phyloP scores from a whole-genome alignment of 1,140 invertebrate genomes.

The Megalonaias nervosa region DNA sequence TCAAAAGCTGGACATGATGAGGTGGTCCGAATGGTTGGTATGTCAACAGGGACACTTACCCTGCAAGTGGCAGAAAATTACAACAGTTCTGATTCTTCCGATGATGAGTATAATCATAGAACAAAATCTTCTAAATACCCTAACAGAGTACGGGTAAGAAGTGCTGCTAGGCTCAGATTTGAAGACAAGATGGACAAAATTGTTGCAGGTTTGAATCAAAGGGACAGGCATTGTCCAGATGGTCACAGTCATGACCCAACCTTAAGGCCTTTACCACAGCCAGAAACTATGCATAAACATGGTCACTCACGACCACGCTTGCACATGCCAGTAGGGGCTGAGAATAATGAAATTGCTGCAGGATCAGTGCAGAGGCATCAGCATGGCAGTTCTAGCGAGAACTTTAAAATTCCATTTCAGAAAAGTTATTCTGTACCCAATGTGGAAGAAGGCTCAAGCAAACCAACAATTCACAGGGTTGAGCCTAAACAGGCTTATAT shows the following conservation, averaged over 20 bases:
- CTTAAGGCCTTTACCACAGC: conserved; percentile 32
- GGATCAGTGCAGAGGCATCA: conserved; percentile 25
- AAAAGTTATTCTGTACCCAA: conserved; percentile 30
- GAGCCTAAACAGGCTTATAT: conserved; percentile 49
- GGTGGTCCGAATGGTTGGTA: conserved; percentile 91
- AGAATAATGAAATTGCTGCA: conserved; percentile 39
- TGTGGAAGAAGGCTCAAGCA: conserved; percentile 26
- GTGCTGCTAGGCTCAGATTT: conserved; percentile 11
- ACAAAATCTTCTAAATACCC: conserved; percentile 70
- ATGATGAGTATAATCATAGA: conserved; percentile 76
- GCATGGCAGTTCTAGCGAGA: conserved; percentile 21
- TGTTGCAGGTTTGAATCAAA: conserved; percentile 43
- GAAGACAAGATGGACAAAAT: conserved; percentile 43
- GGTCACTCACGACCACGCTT: conserved; percentile 31
- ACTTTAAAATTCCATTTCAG: conserved; percentile 35
- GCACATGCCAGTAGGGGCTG: conserved; percentile 48
- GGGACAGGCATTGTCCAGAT: conserved; percentile 36
- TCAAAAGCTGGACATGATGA: conserved; percentile 92
- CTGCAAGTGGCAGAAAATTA: conserved; percentile 90
- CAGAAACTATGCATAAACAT: conserved; percentile 9
- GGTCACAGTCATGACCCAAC: conserved; percentile 41
- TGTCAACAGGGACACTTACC: conserved; percentile 83
- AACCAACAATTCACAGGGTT: conserved; percentile 29
- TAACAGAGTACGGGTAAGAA: conserved; percentile 74
- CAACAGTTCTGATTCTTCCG: conserved; percentile 82